Evolutionary conservation across 2,113 vertebrate species (phyloP).

Genomic region (Prinia subflava): DNA sequence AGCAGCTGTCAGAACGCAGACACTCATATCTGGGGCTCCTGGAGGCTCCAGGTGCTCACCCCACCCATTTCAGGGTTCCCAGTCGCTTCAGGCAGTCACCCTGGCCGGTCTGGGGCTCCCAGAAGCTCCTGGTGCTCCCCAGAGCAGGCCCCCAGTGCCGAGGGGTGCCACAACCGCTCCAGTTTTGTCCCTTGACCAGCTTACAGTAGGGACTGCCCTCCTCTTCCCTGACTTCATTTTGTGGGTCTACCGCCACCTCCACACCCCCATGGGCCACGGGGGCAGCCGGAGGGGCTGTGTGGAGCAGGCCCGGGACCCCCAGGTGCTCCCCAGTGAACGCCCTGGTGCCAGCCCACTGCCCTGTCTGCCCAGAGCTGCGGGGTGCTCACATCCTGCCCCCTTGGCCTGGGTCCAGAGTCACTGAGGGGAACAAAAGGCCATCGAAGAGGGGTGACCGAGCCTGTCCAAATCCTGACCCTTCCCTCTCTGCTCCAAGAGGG

Average conservation of each 20-base stretch:
- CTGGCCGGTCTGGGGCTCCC: fast-evolving
- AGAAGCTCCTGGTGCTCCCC: background rate
- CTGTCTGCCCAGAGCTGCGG: background rate
- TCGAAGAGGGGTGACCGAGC: fast-evolving
- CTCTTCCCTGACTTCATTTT: fast-evolving
- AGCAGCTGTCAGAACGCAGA: background rate
- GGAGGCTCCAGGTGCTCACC: background rate
- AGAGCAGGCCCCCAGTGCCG: fast-evolving
- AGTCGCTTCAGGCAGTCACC: fast-evolving
- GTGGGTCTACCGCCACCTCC: fast-evolving
- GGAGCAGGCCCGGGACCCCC: background rate
- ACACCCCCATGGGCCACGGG: background rate
- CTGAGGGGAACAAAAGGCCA: fast-evolving
- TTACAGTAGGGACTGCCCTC: fast-evolving
- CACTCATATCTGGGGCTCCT: fast-evolving
- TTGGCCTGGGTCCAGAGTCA: background rate
- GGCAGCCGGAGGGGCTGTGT: background rate
- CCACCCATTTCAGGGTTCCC: fast-evolving
- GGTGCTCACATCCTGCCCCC: background rate
- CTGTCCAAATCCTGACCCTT: background rate
- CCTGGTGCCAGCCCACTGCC: fast-evolving
- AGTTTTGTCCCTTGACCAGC: background rate
- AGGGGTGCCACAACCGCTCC: fast-evolving
- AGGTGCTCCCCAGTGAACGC: fast-evolving
- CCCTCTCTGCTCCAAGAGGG: background rate